Evolutionary conservation across 2,888 invertebrate genomes (phyloP).

Genomic region (Drosophila stalkeri): DNA sequence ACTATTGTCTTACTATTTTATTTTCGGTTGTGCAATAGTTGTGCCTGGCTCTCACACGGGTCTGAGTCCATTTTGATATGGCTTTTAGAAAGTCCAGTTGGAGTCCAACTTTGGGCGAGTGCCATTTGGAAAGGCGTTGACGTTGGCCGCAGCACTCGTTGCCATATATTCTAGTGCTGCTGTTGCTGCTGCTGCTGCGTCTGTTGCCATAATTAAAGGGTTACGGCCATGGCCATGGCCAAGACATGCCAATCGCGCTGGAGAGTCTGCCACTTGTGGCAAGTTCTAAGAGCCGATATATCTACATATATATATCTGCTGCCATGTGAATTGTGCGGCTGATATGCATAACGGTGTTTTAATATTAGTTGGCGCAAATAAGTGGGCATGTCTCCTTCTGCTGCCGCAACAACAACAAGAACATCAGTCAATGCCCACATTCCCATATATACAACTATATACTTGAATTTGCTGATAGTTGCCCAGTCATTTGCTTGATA

Average conservation of each 20-base stretch:
- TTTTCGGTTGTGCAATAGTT: constrained; percentile 48
- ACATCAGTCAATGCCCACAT: constrained; percentile 35
- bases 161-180: constrained; percentile 28
- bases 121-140: constrained; percentile 80
- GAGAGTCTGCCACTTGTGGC: constrained; percentile 39
- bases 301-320: constrained; percentile 21
- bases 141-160: constrained; percentile 51
- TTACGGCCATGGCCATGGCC: constrained; percentile 75
- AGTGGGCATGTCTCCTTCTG: constrained; percentile 65
- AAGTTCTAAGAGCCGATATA: constrained; percentile 42
- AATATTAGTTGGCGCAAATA: constrained; percentile 77
- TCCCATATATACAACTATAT: constrained; percentile 24
- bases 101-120: constrained; percentile 51
- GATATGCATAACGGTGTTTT: constrained; percentile 81
- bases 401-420: constrained; percentile 14
- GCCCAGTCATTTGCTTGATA: constrained; percentile 68
- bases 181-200: constrained; percentile 26
- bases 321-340: constrained; percentile 64
- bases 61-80: constrained; percentile 60
- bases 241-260: constrained; percentile 62
- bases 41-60: constrained; percentile 31
- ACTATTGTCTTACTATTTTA: constrained; percentile 34
- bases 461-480: constrained; percentile 9
- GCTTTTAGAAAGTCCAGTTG: constrained; percentile 69
- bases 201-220: constrained; percentile 78